Evolutionary conservation across 2,113 vertebrate species (phyloP), one percentile per base, ranked within the genome.

Genomic region (Leptobrachium ailaonicum): DNA sequence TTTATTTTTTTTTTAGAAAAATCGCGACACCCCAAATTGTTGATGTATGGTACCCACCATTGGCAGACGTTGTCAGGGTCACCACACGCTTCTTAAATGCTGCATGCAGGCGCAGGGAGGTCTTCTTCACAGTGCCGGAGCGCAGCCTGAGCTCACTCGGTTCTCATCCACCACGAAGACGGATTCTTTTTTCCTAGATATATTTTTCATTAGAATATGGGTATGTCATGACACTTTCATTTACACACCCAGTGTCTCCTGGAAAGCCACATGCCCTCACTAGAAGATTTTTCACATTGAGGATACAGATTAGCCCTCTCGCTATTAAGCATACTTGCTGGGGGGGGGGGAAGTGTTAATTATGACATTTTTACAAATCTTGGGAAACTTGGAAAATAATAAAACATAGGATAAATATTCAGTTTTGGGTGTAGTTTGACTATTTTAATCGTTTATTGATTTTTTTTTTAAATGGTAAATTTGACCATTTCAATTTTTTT

Each of bases 61-160:
- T 97, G 81, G 76, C 88, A 64, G 97, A 98, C 1, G 92, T 91
- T 80, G 94, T 79, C 89, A 98, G 90, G 42, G 89, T 86, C 83
- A 93, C 84, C 70, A 94, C 91, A 78, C 85, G 94, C 83, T 89
- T 95, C 82, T 86, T 95, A 83, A 99, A 87, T 54, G 98, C 53
- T 9, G 93, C 88, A 44, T 96, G 93, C 3, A 99, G 88, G 45
- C 84, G 93, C 4, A 95, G 92, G 4, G 92, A 95, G 77, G 92
- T 96, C 85, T 93, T 97, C 87, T 94, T 98, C 13, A 93, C 97
- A 76, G 84, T 95, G 79, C 98, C 97, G 3, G 97, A 95, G 0
- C 84, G 71, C 82, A 99, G 84, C 82, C 95, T 94, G 85, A 99
- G 94, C 90, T 99, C 95, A 85, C 93, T 94, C 82, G 90, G 82